Percentiles rank a stretch among this genome's conserved stretches.
Conservation (phyloP, 2,797 vertebrate species). For the Vespertilio murinus region DNA sequence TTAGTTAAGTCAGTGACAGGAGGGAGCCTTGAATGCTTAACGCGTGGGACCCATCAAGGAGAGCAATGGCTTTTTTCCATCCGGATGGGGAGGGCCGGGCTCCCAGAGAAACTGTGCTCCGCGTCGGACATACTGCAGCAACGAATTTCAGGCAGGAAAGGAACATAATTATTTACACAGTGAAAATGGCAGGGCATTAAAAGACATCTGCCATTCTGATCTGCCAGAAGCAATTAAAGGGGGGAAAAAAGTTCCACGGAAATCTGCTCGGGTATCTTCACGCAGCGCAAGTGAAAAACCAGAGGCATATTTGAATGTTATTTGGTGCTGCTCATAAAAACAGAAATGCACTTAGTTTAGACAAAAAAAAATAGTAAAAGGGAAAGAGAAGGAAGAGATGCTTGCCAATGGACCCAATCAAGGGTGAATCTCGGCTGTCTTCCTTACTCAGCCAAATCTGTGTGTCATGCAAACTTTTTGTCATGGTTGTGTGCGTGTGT, state of each 20-base stretch:
- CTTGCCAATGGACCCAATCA: not conserved
- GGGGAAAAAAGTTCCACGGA: constrained; percentile 32
- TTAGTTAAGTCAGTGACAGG: not conserved
- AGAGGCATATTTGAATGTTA: constrained; percentile 32
- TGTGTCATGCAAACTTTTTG: not conserved
- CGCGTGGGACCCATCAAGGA: not conserved
- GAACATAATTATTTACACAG: constrained; percentile 76
- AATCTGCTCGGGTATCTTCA: constrained; percentile 61
- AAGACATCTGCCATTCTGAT: constrained; percentile 77
- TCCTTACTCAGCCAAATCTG: not conserved
- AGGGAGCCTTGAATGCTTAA: not conserved
- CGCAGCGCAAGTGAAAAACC: constrained; percentile 57
- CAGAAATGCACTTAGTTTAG: constrained; percentile 9
- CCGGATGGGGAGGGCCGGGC: not conserved
- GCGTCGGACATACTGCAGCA: not conserved
- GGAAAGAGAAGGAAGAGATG: not conserved
- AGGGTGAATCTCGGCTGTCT: not conserved
- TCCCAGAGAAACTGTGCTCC: constrained; percentile 10
- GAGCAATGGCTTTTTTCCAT: not conserved
- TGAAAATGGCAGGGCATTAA: constrained; percentile 72
- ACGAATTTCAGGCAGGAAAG: constrained; percentile 59
- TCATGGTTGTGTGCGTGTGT: not conserved
- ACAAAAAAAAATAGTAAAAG: not conserved
- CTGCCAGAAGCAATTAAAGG: constrained; percentile 74
- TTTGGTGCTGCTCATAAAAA: constrained; percentile 7